A percentile compares a stretch with the other conserved stretches of the same genome.
Evolutionary conservation across 1,140 invertebrate genomes (phyloP).

Genomic region (Nylanderia fulva): DNA sequence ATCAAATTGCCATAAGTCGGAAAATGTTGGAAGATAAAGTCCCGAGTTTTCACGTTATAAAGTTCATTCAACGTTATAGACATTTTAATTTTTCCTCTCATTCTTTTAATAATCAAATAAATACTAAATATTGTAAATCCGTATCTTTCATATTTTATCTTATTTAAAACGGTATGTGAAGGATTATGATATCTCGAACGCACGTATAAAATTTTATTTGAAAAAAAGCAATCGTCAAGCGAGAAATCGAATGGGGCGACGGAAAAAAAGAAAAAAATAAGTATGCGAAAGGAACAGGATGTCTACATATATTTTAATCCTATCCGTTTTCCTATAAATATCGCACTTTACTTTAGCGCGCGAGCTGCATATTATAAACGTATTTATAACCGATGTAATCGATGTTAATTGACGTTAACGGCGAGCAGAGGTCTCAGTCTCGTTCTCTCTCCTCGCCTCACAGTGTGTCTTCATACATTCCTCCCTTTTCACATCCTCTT

Average conservation of each 20-base stretch:
- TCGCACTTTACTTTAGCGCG: slow-evolving; percentile 29
- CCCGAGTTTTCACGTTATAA: neutral
- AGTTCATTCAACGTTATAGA: neutral
- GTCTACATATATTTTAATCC: slow-evolving; percentile 60
- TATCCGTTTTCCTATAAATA: slow-evolving; percentile 51
- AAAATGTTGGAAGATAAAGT: neutral
- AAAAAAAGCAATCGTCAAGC: neutral
- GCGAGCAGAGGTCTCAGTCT: slow-evolving; percentile 28
- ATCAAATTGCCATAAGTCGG: neutral
- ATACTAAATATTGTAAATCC: no score
- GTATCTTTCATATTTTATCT: neutral
- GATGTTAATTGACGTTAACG: slow-evolving; percentile 73
- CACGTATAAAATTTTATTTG: neutral
- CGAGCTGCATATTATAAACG: slow-evolving; percentile 74
- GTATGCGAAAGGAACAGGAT: neutral
- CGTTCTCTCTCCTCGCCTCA: neutral
- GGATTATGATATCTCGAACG: neutral
- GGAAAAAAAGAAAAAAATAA: neutral
- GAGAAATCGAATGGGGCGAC: neutral
- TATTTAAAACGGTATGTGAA: neutral
- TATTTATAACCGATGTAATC: slow-evolving; percentile 75
- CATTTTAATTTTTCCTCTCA: neutral
- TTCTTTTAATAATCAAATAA: neutral
- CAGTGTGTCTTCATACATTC: neutral
- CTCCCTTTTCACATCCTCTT: slow-evolving; percentile 8